Percentiles rank a stretch among this genome's conserved stretches.
Evolutionary conservation across 2,888 invertebrate genomes (phyloP).

Genomic region (Blastobasis lacticolella): DNA sequence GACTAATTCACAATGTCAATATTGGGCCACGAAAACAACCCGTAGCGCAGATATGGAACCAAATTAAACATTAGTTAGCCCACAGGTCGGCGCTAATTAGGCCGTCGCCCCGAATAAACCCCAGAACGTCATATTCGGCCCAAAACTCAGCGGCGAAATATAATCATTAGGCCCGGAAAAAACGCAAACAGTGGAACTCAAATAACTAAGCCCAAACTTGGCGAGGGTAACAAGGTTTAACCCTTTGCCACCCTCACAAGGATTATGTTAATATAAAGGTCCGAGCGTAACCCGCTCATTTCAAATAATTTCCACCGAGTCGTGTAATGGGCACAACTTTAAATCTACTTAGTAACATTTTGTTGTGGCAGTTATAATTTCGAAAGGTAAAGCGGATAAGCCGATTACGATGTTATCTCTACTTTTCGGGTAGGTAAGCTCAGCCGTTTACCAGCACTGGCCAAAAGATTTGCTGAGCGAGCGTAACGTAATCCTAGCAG

Average conservation of each 20-base stretch:
- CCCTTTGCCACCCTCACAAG: slow-evolving; percentile 24
- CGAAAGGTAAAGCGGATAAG: slow-evolving; percentile 12
- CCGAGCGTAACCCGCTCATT: slow-evolving; percentile 57
- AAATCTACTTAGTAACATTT: slow-evolving; percentile 39
- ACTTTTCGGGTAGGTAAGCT: not conserved
- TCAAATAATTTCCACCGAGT: slow-evolving; percentile 53
- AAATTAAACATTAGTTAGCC: no score
- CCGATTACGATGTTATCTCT: slow-evolving; percentile 3
- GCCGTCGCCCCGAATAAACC: no score
- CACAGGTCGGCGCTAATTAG: no score
- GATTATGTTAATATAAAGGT: slow-evolving; percentile 57
- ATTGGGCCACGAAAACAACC: no score
- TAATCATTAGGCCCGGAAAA: slow-evolving; percentile 5
- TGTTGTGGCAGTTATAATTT: slow-evolving; percentile 23
- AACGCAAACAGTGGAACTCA: slow-evolving; percentile 11
- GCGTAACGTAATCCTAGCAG: no score
- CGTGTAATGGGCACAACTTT: slow-evolving; percentile 42
- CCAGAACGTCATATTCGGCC: not conserved
- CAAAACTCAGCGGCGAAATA: not conserved
- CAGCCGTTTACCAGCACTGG: no score
- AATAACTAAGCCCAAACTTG: slow-evolving; percentile 13
- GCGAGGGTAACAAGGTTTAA: slow-evolving; percentile 4
- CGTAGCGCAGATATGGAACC: no score
- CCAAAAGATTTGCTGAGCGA: no score
- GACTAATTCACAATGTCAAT: no score